phyloP scores from a whole-genome alignment of 2,888 invertebrate species.

The Bombylius major region DNA sequence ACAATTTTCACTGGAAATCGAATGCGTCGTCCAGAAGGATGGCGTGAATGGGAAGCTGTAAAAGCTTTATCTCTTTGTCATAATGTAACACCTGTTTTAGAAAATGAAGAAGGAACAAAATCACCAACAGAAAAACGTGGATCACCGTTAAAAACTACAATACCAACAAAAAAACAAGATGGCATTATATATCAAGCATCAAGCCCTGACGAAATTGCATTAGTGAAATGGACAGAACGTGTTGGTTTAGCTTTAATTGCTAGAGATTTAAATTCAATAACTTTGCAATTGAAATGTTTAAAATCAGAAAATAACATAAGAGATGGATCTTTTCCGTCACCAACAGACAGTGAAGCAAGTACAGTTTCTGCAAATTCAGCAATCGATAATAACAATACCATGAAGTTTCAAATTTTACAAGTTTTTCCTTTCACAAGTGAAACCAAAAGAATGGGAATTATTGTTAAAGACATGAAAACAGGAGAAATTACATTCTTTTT shows the following conservation, averaged over 20 bases:
- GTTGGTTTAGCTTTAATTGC: constrained; percentile 50
- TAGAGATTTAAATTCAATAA: constrained; percentile 47
- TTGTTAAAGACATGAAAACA: constrained; percentile 64
- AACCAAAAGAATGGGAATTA: constrained; percentile 86
- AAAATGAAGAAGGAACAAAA: constrained; percentile 38
- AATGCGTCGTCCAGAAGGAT: constrained; percentile 54
- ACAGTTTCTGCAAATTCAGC: constrained; percentile 40
- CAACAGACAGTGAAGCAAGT: constrained; percentile 15
- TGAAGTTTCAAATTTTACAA: constrained; percentile 58
- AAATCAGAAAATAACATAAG: constrained; percentile 2
- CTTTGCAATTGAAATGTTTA: constrained; percentile 29
- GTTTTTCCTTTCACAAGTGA: constrained; percentile 84
- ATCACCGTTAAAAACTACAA: constrained; percentile 33
- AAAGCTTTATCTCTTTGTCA: constrained; percentile 94
- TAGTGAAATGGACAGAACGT: constrained; percentile 83
- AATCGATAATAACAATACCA: constrained; percentile 33
- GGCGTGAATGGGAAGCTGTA: constrained; percentile 77
- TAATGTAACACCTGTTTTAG: constrained; percentile 96
- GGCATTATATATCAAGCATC: constrained; percentile 53
- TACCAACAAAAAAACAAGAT: constrained; percentile 29
- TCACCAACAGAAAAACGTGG: constrained; percentile 15
- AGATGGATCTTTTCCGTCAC: neutral
- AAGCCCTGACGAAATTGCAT: constrained; percentile 88
- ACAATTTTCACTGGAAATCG: constrained; percentile 18
- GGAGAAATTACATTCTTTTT: constrained; percentile 89